Evolutionary conservation across 2,888 invertebrate genomes (phyloP).

Genomic region (Drosophila anomalipes): DNA sequence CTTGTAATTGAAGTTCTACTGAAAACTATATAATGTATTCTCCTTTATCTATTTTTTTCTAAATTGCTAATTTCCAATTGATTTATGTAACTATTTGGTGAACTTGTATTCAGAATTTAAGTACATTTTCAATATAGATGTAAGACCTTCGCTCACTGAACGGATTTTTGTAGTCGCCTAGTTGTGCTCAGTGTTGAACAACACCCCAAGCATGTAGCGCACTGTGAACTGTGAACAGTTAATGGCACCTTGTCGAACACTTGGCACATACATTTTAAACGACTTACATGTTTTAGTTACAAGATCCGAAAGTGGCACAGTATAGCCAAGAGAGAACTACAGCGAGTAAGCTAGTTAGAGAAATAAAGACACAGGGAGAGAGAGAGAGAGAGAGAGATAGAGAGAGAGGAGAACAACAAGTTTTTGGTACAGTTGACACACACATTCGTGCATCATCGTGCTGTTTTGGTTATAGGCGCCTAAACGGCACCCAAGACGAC

Average conservation of each 20-base stretch:
- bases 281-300: constrained; percentile 38
- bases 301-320: constrained; percentile 12
- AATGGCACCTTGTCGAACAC: constrained; percentile 37
- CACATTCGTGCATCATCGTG: constrained; percentile 20
- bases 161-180: neutral
- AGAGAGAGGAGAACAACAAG: constrained; percentile 2
- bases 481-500: constrained; percentile 51
- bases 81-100: neutral
- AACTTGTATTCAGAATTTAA: neutral
- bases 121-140: neutral
- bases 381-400: neutral
- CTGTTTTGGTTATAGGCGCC: constrained; percentile 56
- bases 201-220: constrained; percentile 2
- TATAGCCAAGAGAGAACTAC: neutral
- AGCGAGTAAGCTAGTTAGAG: neutral
- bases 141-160: neutral
- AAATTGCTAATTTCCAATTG: neutral
- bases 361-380: neutral
- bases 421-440: constrained; percentile 60
- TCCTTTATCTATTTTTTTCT: neutral
- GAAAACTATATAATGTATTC: neutral
- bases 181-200: constrained; percentile 26
- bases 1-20: neutral
- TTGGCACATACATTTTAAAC: constrained; percentile 67
- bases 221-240: constrained; percentile 36